Evolutionary conservation across 1,140 invertebrate genomes (phyloP).

Genomic region (Globodera rostochiensis): DNA sequence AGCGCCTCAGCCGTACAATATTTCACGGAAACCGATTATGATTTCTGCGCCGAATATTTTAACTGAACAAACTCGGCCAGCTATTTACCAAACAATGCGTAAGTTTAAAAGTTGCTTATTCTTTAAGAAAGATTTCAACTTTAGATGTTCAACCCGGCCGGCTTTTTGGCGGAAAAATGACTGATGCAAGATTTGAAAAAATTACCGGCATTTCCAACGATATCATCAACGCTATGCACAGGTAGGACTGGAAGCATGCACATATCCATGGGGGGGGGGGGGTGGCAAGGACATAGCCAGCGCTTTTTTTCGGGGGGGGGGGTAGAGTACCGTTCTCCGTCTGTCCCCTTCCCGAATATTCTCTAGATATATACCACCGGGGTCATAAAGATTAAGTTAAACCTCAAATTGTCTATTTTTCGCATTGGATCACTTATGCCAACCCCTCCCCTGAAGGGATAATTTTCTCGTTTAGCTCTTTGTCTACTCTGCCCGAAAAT

Average conservation of each 20-base stretch:
- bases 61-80: neutral
- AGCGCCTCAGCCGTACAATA: neutral
- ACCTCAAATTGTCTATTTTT: conserved; percentile 19
- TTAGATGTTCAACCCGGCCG: conserved; percentile 24
- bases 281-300: too few relatives aligned
- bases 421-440: too few relatives aligned
- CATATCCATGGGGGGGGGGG: too few relatives aligned
- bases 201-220: conserved; percentile 43
- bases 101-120: neutral
- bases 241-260: conserved; percentile 10
- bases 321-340: neutral
- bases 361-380: too few relatives aligned
- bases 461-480: conserved; percentile 41
- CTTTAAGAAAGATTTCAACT: neutral
- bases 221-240: conserved; percentile 43
- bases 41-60: neutral
- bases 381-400: neutral
- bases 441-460: too few relatives aligned
- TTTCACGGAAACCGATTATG: neutral
- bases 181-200: conserved; percentile 40
- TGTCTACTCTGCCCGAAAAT: conserved; percentile 40
- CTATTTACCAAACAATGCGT: neutral
- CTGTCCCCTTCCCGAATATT: neutral
- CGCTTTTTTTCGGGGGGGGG: too few relatives aligned
- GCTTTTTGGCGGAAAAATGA: conserved; percentile 55